phyloP scores from a whole-genome alignment of 2,888 invertebrate genomes.

The Cotesia congregata region DNA sequence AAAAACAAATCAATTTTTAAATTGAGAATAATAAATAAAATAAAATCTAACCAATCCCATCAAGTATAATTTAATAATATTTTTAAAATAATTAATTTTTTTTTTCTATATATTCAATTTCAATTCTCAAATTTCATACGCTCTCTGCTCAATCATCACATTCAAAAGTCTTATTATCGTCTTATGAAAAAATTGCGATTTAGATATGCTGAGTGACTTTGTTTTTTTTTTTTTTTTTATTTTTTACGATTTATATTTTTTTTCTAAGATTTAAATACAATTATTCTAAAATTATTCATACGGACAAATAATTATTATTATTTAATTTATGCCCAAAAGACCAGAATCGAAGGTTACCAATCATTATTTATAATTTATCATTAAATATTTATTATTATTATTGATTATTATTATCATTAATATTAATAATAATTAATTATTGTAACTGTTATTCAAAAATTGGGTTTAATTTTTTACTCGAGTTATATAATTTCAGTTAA shows the following conservation, averaged over 20 bases:
- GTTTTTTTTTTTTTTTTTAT: slow-evolving; percentile 37
- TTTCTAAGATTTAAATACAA: not conserved
- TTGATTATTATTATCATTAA: not conserved
- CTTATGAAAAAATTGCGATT: slow-evolving; percentile 41
- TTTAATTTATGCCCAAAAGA: slow-evolving; percentile 2
- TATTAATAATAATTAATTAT: slow-evolving; percentile 1
- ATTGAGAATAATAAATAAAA: slow-evolving; percentile 1
- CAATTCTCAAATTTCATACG: slow-evolving; percentile 43
- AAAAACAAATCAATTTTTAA: not conserved
- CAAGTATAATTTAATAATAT: slow-evolving; percentile 30
- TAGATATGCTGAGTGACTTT: slow-evolving; percentile 54
- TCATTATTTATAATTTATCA: not conserved
- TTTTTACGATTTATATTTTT: not conserved
- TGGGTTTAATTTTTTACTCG: not conserved
- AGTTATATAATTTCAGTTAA: not conserved
- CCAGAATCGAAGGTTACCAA: slow-evolving; percentile 21
- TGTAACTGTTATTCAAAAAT: not conserved
- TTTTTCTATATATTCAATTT: slow-evolving; percentile 22
- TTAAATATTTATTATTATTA: not conserved
- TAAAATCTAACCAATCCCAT: slow-evolving; percentile 24
- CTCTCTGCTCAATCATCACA: slow-evolving; percentile 39
- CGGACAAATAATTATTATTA: not conserved
- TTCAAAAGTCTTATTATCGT: slow-evolving; percentile 1
- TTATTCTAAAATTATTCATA: slow-evolving; percentile 3
- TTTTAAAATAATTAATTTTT: slow-evolving; percentile 1